Evolutionary conservation across 2,113 vertebrate genomes (phyloP), one percentile per base, ranked within the genome.

Genomic region (Tragulus kanchil): DNA sequence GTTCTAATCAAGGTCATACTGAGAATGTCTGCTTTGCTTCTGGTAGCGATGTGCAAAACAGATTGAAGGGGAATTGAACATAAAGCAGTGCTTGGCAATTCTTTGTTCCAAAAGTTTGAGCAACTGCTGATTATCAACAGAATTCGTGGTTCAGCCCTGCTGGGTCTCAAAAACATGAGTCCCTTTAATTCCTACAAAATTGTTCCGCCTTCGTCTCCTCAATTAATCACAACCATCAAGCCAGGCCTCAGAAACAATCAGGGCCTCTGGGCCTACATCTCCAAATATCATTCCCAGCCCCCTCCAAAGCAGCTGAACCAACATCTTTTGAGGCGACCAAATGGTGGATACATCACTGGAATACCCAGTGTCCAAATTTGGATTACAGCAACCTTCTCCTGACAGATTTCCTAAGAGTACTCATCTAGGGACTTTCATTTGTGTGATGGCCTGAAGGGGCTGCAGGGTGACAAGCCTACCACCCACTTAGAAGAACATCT

Each of bases 261-360:
- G 45, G 42, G 61, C 79, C 86, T 84, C 94, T 81, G 59, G 78
- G 19, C 23, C 75, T 48, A 25, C 36, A 58, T 92, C 89, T 82
- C 88, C 92, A 94, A 92, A 96, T 95, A 95, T 96, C 93, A 97
- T 97, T 92, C 93, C 96, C 98, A 93, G 97, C n/a, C 98, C 92
- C 96, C 92, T 36, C 92, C 87, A 65, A 96, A 90, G 90, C 98
- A 98, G 98, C 97, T 98, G 98, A 98, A 98, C 96, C 96, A 98
- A 98, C 97, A 97, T 95, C 86, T 95, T 93, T 95, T 75, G 89
- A 98, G 88, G 92, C 0, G 3, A 69, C 96, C 98, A 98, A 98
- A 98, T 97, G 97, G 98, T 83, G 93, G 96, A 85, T 92, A 77
- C 96, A 79, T 97, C 96, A 95, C 90, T 95, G 93, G 92, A 89